Conservation (phyloP, 2,797 vertebrate genomes). For the Cheirogaleus major region DNA sequence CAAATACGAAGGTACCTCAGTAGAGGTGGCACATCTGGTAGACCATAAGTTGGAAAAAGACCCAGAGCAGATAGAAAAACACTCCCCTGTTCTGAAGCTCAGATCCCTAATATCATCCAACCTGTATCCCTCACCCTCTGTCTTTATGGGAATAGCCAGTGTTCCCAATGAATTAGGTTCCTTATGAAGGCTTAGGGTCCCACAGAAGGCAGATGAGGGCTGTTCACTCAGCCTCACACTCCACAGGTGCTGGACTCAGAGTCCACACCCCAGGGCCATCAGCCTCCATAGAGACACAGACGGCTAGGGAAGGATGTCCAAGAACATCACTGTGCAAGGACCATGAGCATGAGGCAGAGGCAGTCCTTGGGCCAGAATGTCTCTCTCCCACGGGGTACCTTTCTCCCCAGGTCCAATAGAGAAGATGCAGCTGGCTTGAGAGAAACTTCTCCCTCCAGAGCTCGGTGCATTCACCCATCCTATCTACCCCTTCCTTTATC, state of each 20-base stretch:
- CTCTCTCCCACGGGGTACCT: too few species aligned
- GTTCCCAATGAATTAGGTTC: background rate
- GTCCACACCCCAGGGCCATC: background rate
- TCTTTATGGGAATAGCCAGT: background rate
- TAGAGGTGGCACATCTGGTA: background rate
- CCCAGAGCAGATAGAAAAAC: background rate
- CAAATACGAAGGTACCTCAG: background rate
- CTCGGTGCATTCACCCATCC: background rate
- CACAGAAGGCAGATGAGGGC: background rate
- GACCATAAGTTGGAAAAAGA: background rate
- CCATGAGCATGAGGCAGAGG: background rate
- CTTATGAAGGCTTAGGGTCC: too few species aligned
- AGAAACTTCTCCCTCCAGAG: background rate
- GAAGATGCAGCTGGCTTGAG: background rate
- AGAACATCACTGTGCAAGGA: background rate
- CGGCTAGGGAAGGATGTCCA: background rate
- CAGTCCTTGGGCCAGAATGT: background rate
- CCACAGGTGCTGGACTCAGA: background rate
- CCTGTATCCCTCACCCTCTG: background rate
- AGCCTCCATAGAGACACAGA: background rate
- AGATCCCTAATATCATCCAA: background rate
- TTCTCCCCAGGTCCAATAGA: background rate
- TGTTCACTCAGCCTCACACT: background rate
- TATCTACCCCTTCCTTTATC: background rate
- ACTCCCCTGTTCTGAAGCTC: background rate